Evolutionary conservation across 2,888 invertebrate genomes (phyloP).

Genomic region (Oxytorus armatus): DNA sequence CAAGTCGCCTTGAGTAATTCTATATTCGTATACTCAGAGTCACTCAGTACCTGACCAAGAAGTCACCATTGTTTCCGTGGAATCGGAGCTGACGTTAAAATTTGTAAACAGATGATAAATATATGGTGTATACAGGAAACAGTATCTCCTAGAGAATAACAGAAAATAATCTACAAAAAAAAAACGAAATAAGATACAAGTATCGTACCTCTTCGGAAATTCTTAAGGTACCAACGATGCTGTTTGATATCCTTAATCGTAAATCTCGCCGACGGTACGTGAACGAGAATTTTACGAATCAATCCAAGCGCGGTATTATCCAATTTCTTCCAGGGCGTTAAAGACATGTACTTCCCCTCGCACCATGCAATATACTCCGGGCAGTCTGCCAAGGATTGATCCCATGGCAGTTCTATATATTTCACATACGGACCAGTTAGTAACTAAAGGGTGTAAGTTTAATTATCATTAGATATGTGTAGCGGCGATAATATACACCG

Average conservation of each 20-base stretch:
- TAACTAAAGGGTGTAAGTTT: constrained; percentile 76
- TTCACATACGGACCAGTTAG: constrained; percentile 79
- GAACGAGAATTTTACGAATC: constrained; percentile 90
- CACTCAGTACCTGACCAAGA: constrained; percentile 93
- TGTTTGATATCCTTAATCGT: constrained; percentile 89
- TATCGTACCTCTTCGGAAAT: constrained; percentile 73
- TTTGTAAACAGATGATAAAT: neutral
- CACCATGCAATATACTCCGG: constrained; percentile 91
- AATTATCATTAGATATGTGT: constrained; percentile 70
- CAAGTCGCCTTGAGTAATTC: constrained; percentile 80
- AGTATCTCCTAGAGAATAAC: too few species aligned
- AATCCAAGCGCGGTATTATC: constrained; percentile 91
- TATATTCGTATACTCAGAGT: constrained; percentile 90
- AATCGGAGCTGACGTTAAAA: neutral
- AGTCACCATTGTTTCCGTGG: constrained; percentile 68
- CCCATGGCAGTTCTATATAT: constrained; percentile 96
- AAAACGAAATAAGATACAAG: constrained; percentile 5
- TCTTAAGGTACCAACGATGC: constrained; percentile 90
- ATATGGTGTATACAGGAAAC: too few species aligned
- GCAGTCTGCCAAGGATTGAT: constrained; percentile 90
- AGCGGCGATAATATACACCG: constrained; percentile 12
- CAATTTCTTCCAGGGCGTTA: constrained; percentile 93
- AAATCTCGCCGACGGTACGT: constrained; percentile 88
- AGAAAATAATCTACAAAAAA: neutral
- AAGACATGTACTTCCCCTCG: constrained; percentile 87